These are phyloP conservation scores for Polypedilum vanderplanki DNA, from an alignment of 1,140 invertebrate genomes.

Conservation along the genomic window DNA sequence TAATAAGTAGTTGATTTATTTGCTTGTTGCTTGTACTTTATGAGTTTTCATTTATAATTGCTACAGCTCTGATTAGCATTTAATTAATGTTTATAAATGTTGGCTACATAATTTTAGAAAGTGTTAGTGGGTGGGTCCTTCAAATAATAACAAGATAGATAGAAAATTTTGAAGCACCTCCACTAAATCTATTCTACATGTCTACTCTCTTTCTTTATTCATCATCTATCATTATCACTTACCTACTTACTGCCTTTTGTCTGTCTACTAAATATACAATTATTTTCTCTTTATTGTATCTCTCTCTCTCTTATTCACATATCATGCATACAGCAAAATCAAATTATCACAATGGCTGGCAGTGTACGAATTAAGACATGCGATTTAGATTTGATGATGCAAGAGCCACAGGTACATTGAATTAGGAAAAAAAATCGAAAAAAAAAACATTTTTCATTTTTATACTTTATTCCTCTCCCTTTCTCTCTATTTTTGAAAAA, in stretches of 20 bases:
- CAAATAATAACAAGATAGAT: too few relatives aligned
- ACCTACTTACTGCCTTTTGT: background rate
- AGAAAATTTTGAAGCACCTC: too few relatives aligned
- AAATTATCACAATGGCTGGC: constrained; percentile 46
- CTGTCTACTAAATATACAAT: background rate
- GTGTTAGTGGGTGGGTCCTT: too few relatives aligned
- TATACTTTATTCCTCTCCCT: background rate
- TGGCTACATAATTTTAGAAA: too few relatives aligned
- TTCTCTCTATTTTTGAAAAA: background rate
- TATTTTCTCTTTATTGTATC: background rate
- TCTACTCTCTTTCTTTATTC: background rate
- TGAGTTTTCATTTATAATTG: too few relatives aligned
- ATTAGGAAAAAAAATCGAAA: constrained; percentile 9
- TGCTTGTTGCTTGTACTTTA: too few relatives aligned
- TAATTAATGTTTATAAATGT: too few relatives aligned
- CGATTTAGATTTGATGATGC: constrained; percentile 45
- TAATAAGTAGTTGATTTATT: too few relatives aligned
- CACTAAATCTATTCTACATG: too few relatives aligned
- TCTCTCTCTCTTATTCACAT: too few relatives aligned
- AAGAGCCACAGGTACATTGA: constrained; percentile 34
- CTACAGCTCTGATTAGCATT: too few relatives aligned
- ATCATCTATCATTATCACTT: background rate
- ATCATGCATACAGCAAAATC: constrained; percentile 31
- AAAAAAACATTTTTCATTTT: background rate
- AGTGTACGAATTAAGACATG: constrained; percentile 49